phyloP scores from a whole-genome alignment of 2,888 invertebrate genomes.

The Hyposoter dolosus region DNA sequence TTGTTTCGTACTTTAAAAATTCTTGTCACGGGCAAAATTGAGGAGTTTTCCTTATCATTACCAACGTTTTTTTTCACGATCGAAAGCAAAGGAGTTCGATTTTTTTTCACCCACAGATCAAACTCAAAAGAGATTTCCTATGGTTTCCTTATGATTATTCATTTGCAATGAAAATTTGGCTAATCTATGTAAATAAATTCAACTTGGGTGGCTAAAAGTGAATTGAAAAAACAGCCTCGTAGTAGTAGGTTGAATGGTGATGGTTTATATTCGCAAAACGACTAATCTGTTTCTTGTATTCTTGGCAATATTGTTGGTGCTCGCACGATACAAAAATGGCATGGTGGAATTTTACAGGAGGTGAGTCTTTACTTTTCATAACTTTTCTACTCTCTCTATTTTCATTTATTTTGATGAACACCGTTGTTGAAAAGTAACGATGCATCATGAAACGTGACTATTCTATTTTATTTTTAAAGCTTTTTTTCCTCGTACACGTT shows the following conservation, averaged over 20 bases:
- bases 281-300: slow-evolving; percentile 84
- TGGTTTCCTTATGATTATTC: background rate
- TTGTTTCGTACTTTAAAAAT: background rate
- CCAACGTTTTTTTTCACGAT: too few relatives aligned
- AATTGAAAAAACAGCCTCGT: slow-evolving; percentile 23
- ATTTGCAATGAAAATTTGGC: background rate
- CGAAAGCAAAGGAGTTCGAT: too few relatives aligned
- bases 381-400: slow-evolving; percentile 73
- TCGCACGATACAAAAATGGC: slow-evolving; percentile 83
- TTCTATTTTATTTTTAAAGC: background rate
- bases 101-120: background rate
- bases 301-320: slow-evolving; percentile 84
- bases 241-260: slow-evolving; percentile 77
- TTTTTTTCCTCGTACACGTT: slow-evolving; percentile 24
- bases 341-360: slow-evolving; percentile 84
- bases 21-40: background rate
- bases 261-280: slow-evolving; percentile 79
- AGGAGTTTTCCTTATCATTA: too few relatives aligned
- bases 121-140: background rate
- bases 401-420: background rate
- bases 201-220: background rate
- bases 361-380: slow-evolving; percentile 83
- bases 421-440: background rate
- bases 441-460: background rate
- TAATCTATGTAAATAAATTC: background rate